Evolutionary conservation across 2,113 vertebrate species (phyloP), one percentile per base, ranked within the genome.

Genomic region (Xenopus laevis): DNA sequence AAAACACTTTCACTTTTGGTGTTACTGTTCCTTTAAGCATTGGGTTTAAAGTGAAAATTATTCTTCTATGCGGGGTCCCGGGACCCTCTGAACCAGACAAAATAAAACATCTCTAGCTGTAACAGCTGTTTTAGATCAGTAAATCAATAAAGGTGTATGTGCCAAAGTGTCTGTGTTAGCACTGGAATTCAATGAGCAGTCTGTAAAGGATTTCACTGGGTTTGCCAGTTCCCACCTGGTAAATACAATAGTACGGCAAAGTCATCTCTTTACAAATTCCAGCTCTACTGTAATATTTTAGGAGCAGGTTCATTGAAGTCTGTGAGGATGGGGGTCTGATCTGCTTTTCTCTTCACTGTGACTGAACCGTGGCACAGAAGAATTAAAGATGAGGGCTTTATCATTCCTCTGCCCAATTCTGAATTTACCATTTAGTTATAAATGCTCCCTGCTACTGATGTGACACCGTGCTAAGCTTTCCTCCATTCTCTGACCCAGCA

Each of bases 401-500:
- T 59, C 7, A 3, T 15, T 59, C 65, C 46, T 71, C 18, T 46
- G 7, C 4, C 52, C 20, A 1, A 13, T 60, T 30, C 65, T 71
- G 55, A 47, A 70, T 64, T 68, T 52, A 53, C 27, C 40, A 58
- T 63, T 63, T 27, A 4, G 65, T 63, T 68, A 61, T 75, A 75
- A 70, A 76, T 70, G 67, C 50, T 77, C 67, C 20, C 57, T 33
- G 46, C 65, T 40, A 64, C 67, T 45, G 65, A 44, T 55, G 45
- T 75, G 72, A 61, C 47, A 69, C 47, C 44, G 59, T 44, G 58
- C 59, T 69, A 69, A 53, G 44, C 66, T 69, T 55, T 64, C 59
- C 58, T 70, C 74, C 79, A 83, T 81, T 85, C 78, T 81, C 78
- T 79, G 83, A 81, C 70, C 80, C 83, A 84, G 79, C 83, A 83